phyloP scores from a whole-genome alignment of 2,113 vertebrate genomes.

The Dipodomys ordii region DNA sequence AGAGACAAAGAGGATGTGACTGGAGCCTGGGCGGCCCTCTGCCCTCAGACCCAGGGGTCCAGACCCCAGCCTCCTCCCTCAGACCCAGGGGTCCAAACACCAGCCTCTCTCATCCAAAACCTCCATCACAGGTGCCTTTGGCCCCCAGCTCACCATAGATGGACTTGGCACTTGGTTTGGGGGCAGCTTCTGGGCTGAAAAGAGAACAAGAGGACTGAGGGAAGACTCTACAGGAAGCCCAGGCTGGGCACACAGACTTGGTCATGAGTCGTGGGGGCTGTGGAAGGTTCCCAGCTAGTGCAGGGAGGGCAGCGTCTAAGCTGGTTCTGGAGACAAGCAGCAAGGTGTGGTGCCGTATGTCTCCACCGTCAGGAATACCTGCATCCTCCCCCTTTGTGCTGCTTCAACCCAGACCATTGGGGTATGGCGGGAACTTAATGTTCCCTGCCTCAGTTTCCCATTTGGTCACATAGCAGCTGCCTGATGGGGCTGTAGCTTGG shows the following conservation, averaged over 20 bases:
- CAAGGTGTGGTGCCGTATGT: background rate
- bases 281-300: background rate
- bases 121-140: background rate
- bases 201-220: background rate
- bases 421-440: background rate
- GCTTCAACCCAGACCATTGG: too few species aligned
- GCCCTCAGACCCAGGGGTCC: too few species aligned
- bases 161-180: constrained; percentile 82
- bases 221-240: background rate
- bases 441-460: constrained; percentile 20
- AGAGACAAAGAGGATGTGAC: too few species aligned
- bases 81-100: background rate
- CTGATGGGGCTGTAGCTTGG: background rate
- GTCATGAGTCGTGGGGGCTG: background rate
- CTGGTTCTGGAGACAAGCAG: background rate
- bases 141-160: constrained; percentile 82
- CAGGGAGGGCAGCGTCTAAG: background rate
- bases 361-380: background rate
- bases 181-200: constrained; percentile 72
- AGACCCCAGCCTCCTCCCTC: background rate
- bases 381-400: background rate
- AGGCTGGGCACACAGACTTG: background rate
- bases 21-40: fast-evolving
- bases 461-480: background rate
- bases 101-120: background rate